phyloP scores from a whole-genome alignment of 2,888 invertebrate species.

The Cotesia congregata region DNA sequence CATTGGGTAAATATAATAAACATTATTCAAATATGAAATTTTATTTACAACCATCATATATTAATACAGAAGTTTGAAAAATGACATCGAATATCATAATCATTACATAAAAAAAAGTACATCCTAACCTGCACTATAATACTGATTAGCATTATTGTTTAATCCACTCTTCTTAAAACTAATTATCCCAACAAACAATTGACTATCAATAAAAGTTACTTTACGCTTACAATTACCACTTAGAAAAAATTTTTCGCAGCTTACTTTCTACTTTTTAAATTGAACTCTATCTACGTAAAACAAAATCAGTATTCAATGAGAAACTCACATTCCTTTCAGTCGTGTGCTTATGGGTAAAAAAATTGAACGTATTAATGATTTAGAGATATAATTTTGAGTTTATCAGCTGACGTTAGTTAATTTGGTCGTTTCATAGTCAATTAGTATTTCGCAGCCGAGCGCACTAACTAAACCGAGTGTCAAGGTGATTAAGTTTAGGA shows the following conservation, averaged over 20 bases:
- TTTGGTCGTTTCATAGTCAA: conserved; percentile 57
- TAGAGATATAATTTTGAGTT: background rate
- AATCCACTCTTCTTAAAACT: background rate
- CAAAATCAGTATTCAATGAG: too few species aligned
- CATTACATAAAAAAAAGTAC: too few species aligned
- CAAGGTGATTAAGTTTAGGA: background rate
- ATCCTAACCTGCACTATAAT: conserved; percentile 3
- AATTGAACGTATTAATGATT: too few species aligned
- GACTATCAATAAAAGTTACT: background rate
- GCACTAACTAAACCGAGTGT: background rate
- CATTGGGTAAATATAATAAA: background rate
- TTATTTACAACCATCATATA: background rate
- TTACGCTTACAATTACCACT: background rate
- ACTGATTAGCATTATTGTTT: background rate
- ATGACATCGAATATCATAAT: background rate
- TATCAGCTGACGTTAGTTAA: background rate
- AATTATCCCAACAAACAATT: background rate
- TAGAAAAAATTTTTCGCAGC: background rate
- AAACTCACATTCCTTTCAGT: too few species aligned
- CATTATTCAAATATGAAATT: background rate
- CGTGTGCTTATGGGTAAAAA: too few species aligned
- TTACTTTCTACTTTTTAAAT: background rate
- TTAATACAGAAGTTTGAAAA: background rate
- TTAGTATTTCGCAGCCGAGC: conserved; percentile 61
- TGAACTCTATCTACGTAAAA: background rate